Conservation (phyloP, 2,797 vertebrate genomes). For the Coreius guichenoti region DNA sequence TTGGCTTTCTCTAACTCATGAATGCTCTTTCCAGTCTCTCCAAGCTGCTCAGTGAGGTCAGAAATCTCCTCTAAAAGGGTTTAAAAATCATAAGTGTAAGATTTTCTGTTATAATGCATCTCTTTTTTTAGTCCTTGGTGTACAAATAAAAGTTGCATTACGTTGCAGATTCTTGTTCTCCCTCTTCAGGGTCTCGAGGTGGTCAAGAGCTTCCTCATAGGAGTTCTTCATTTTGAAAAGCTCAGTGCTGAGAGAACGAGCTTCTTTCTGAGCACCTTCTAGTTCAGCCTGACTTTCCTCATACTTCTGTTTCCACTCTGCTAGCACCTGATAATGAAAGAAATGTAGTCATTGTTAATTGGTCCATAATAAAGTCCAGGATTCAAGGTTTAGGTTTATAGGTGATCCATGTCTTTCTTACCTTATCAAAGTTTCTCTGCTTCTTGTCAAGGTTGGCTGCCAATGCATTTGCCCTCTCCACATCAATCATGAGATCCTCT, state of each 20-base stretch:
- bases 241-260: slow-evolving; percentile 47
- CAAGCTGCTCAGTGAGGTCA: slow-evolving; percentile 88
- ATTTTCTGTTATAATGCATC: background rate
- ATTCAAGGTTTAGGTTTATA: background rate
- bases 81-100: background rate
- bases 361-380: background rate
- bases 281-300: slow-evolving; percentile 87
- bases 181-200: slow-evolving; percentile 49
- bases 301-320: slow-evolving; percentile 89
- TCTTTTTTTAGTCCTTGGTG: too few species aligned
- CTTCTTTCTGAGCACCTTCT: slow-evolving; percentile 74
- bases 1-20: slow-evolving; percentile 88
- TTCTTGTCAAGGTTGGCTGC: slow-evolving; percentile 81
- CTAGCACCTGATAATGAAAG: slow-evolving; percentile 50
- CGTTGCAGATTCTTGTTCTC: slow-evolving; percentile 61
- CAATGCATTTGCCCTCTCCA: slow-evolving; percentile 79
- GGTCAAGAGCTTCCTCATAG: slow-evolving; percentile 49
- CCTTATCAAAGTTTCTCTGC: slow-evolving; percentile 83
- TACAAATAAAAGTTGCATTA: background rate
- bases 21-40: slow-evolving; percentile 84
- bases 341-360: background rate
- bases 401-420: slow-evolving; percentile 17
- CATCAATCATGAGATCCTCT: slow-evolving; percentile 82
- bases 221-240: slow-evolving; percentile 40
- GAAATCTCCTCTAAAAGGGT: slow-evolving; percentile 88